These are phyloP conservation scores for Gnatocerus cornutus DNA, from an alignment of 2,888 invertebrate genomes.

Conservation along the genomic window DNA sequence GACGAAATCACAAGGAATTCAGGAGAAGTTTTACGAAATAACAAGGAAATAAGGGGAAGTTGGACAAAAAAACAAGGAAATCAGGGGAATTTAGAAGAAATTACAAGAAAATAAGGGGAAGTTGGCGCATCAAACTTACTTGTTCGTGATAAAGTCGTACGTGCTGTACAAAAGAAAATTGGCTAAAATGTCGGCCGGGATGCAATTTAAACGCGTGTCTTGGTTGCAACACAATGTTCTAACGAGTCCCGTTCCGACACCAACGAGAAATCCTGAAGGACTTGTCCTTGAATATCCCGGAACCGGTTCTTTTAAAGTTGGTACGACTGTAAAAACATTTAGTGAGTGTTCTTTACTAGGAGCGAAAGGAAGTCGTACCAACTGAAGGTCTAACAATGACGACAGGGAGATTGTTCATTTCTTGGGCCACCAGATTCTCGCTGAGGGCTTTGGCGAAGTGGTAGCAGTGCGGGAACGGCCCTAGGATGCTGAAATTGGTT, in stretches of 20 bases:
- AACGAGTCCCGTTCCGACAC: constrained; percentile 88
- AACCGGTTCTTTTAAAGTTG: constrained; percentile 85
- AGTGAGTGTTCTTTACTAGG: background rate
- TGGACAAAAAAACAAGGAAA: too few relatives aligned
- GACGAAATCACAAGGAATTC: too few relatives aligned
- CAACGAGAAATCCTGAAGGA: constrained; percentile 85
- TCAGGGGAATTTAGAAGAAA: too few relatives aligned
- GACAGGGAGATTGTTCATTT: constrained; percentile 82
- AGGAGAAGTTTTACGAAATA: too few relatives aligned
- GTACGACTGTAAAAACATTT: constrained; percentile 77
- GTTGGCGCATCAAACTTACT: constrained; percentile 42
- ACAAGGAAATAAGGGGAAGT: too few relatives aligned
- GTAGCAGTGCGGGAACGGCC: constrained; percentile 89
- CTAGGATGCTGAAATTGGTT: constrained; percentile 75
- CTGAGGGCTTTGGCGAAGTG: constrained; percentile 93
- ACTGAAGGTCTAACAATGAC: constrained; percentile 89
- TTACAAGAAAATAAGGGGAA: too few relatives aligned
- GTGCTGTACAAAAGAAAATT: constrained; percentile 75
- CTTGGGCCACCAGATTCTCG: constrained; percentile 85
- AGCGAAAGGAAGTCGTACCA: constrained; percentile 69
- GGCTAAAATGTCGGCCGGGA: constrained; percentile 87
- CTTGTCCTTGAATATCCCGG: constrained; percentile 95
- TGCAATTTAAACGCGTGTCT: constrained; percentile 82
- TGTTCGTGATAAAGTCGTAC: constrained; percentile 12
- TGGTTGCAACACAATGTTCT: constrained; percentile 88